These are phyloP conservation scores for Agrypnia vestita DNA, from an alignment of 1,140 invertebrate genomes.

Conservation along the genomic window DNA sequence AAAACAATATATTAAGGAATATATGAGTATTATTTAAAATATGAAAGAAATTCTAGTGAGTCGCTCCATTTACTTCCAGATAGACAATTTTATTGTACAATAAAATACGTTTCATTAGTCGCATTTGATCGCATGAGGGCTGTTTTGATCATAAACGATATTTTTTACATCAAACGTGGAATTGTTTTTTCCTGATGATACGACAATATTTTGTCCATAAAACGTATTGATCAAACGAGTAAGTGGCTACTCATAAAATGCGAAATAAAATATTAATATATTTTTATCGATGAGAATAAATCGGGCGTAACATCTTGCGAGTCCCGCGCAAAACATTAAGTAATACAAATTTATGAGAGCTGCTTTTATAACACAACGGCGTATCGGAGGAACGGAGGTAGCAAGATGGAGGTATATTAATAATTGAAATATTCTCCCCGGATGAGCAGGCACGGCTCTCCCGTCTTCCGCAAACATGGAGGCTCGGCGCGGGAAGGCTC, in stretches of 20 bases:
- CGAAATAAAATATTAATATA: slow-evolving; percentile 36
- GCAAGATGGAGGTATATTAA: slow-evolving; percentile 35
- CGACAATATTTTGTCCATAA: slow-evolving; percentile 20
- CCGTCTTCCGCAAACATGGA: slow-evolving; percentile 32
- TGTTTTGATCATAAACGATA: slow-evolving; percentile 7
- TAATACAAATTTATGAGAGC: slow-evolving; percentile 42
- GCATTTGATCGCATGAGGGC: slow-evolving; percentile 2
- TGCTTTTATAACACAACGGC: slow-evolving; percentile 14
- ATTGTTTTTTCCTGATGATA: slow-evolving; percentile 21
- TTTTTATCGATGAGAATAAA: slow-evolving; percentile 46
- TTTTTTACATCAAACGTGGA: slow-evolving; percentile 3
- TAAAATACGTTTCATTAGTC: slow-evolving; percentile 38
- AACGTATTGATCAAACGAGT: slow-evolving; percentile 1
- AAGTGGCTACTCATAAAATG: slow-evolving; percentile 36
- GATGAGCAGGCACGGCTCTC: slow-evolving; percentile 29
- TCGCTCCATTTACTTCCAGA: too few relatives aligned
- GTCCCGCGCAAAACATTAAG: slow-evolving; percentile 28
- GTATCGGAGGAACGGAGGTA: slow-evolving; percentile 14
- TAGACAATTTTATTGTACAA: slow-evolving; percentile 20
- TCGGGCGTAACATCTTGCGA: slow-evolving; percentile 33
- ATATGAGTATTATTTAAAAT: too few relatives aligned
- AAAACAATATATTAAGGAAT: too few relatives aligned
- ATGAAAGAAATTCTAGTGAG: too few relatives aligned
- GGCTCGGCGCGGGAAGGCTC: slow-evolving; percentile 5
- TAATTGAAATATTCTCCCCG: slow-evolving; percentile 48